These are phyloP conservation scores for Heliconius congener DNA, from an alignment of 1,140 invertebrate species.

Conservation along the genomic window DNA sequence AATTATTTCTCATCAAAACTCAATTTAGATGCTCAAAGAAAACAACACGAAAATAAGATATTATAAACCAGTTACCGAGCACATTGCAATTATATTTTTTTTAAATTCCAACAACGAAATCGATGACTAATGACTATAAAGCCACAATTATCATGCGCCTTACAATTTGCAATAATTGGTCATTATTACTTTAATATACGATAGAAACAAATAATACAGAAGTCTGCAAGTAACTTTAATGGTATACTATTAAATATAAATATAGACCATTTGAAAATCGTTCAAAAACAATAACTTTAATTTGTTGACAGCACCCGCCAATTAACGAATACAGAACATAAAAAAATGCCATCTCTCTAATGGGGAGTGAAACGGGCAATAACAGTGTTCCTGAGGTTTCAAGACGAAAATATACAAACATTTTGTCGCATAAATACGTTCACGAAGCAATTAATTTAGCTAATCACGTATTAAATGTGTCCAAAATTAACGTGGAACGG, in stretches of 20 bases:
- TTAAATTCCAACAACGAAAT: slow-evolving; percentile 2
- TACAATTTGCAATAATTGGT: slow-evolving; percentile 3
- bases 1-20: slow-evolving; percentile 10
- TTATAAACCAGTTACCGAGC: slow-evolving; percentile 11
- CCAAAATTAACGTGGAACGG: slow-evolving; percentile 8
- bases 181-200: slow-evolving; percentile 1
- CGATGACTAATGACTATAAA: slow-evolving; percentile 7
- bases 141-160: background rate
- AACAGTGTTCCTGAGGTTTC: slow-evolving; percentile 6
- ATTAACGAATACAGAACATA: slow-evolving; percentile 8
- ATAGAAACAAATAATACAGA: slow-evolving; percentile 12
- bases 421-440: slow-evolving; percentile 5
- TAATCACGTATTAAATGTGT: slow-evolving; percentile 14
- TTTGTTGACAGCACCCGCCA: slow-evolving; percentile 10
- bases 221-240: background rate
- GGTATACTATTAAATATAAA: slow-evolving; percentile 2
- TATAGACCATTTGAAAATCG: slow-evolving; percentile 1
- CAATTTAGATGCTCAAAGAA: background rate
- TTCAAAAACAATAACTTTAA: slow-evolving; percentile 15
- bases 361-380: slow-evolving; percentile 9
- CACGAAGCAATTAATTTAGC: slow-evolving; percentile 8
- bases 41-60: slow-evolving; percentile 14
- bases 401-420: slow-evolving; percentile 10
- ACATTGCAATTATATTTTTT: slow-evolving; percentile 12
- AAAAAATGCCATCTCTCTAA: slow-evolving; percentile 11